Evolutionary conservation across 2,797 vertebrate genomes (phyloP), one percentile per base, ranked within the genome.

Genomic region (Chromobotia macracanthus): DNA sequence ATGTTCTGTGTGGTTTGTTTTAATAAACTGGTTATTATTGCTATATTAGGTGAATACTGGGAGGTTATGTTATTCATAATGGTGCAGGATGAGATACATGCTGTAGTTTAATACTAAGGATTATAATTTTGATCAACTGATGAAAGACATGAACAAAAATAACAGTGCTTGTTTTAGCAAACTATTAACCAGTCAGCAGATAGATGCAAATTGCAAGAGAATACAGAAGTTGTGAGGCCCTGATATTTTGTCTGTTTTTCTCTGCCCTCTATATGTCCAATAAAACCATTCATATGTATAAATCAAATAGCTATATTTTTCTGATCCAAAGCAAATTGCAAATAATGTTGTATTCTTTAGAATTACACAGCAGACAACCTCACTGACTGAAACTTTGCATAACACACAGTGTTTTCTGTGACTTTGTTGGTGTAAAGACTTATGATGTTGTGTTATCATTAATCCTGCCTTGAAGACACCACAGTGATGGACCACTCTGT

Each of bases 281-380:
- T 9, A 16, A 61, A 31, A 63, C 7, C 2, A 28, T 6, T 16
- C 7, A 16, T 60, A 60, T 2, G 15, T 25, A 25, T 60, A 60
- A 25, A 60, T 13, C 5, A 7, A 60, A 28, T 28, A 16, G 11
- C 19, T 58, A 12, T 25, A 23, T 1, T 58, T 23, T 58, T 58
- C 21, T 6, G 31, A 31, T 31, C 6, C 38, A 41, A 41, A 41
- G 38, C 38, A 41, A 50, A 65, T 53, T n/a, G 35, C 56, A 55
- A 63, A 51, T 48, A 66, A 55, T 77, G 66, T 83, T 28, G 73
- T 48, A 11, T 25, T 55, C 61, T 61, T 82, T 72, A 63, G 46
- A 77, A 81, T 83, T 71, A 74, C 68, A 79, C 69, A 77, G 75
- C 75, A 70, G 73, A 78, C 84, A 67, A 56, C 72, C 77, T 82